Evolutionary conservation across 2,113 vertebrate species (phyloP).

Genomic region (Sebastes fasciatus): DNA sequence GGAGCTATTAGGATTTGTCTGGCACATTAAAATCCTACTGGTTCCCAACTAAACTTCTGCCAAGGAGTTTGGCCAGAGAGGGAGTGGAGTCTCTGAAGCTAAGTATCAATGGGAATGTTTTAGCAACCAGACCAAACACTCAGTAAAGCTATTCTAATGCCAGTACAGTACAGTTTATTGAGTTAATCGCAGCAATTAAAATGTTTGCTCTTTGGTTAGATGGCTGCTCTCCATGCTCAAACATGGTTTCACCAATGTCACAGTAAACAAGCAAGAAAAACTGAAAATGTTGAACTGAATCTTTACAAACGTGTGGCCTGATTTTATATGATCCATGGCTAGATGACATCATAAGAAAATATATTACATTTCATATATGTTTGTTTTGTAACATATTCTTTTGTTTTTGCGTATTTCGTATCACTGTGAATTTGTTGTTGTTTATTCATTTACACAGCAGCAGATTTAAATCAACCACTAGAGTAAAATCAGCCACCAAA

Average conservation of each 20-base stretch:
- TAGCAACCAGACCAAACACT: slow-evolving; percentile 54
- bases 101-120: slow-evolving; percentile 52
- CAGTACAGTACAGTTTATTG: slow-evolving; percentile 30
- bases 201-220: slow-evolving; percentile 12
- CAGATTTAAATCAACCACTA: background rate
- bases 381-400: background rate
- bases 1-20: slow-evolving; percentile 37
- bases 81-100: slow-evolving; percentile 32
- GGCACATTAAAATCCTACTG: slow-evolving; percentile 41
- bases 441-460: slow-evolving; percentile 5
- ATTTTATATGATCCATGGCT: background rate
- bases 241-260: slow-evolving; percentile 20
- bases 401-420: background rate
- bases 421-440: background rate
- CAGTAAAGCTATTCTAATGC: slow-evolving; percentile 40
- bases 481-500: slow-evolving; percentile 25
- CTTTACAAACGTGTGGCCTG: background rate
- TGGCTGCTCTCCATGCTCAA: background rate
- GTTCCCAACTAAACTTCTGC: slow-evolving; percentile 34
- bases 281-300: slow-evolving; percentile 1
- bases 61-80: slow-evolving; percentile 25
- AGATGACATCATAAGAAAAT: background rate
- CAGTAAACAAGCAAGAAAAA: slow-evolving; percentile 18
- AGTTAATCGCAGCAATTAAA: slow-evolving; percentile 20
- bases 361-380: background rate